Percentiles rank a stretch among this genome's conserved stretches.
Conservation (phyloP, 1,140 invertebrate species). For the Lepidostoma basale region DNA sequence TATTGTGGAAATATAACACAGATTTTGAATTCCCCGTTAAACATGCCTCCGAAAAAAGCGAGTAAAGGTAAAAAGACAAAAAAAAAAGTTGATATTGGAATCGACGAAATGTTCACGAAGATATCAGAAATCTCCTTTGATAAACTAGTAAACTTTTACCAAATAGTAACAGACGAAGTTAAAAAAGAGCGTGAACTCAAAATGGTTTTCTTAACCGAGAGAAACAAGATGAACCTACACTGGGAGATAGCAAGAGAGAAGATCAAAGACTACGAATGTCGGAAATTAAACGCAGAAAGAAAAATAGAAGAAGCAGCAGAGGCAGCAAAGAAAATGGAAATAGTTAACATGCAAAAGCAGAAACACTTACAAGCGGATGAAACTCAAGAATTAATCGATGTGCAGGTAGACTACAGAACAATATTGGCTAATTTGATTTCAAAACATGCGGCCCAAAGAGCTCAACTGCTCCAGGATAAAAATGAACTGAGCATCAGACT, state of each 20-base stretch:
- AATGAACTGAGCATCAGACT: constrained; percentile 73
- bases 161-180: neutral
- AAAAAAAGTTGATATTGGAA: too few species aligned
- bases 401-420: neutral
- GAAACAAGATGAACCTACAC: neutral
- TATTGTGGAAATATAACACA: too few species aligned
- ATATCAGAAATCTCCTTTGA: too few species aligned
- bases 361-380: neutral
- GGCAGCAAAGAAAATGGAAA: neutral
- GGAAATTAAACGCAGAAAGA: neutral
- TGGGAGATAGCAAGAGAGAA: neutral
- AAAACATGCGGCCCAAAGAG: constrained; percentile 71
- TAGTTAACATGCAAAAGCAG: neutral
- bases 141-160: too few species aligned
- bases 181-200: neutral
- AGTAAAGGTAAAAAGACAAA: too few species aligned
- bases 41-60: too few species aligned
- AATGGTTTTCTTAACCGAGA: neutral
- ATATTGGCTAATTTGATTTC: neutral
- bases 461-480: constrained; percentile 80
- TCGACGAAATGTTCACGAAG: too few species aligned
- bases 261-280: neutral
- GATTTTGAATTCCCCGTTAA: too few species aligned
- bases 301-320: neutral
- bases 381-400: neutral